Percentiles rank a stretch among this genome's conserved stretches.
phyloP scores from a whole-genome alignment of 2,113 vertebrate genomes.

The Amphiprion percula region DNA sequence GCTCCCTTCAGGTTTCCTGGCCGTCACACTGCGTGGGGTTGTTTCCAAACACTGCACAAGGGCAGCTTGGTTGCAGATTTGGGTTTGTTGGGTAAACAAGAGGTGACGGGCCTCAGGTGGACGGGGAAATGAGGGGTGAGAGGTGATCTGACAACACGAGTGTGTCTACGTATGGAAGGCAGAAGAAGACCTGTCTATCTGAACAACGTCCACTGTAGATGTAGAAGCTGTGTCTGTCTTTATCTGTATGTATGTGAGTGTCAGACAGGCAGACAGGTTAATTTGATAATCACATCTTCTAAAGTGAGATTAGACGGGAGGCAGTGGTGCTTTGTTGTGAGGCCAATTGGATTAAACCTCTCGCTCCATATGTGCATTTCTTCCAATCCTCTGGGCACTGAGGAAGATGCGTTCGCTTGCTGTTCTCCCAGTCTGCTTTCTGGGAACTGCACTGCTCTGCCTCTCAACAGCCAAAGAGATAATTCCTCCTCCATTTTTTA shows the following conservation, averaged over 20 bases:
- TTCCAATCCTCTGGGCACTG: slow-evolving; percentile 4
- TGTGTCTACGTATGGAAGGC: not conserved
- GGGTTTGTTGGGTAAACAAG: slow-evolving; percentile 14
- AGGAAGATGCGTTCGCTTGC: slow-evolving; percentile 3
- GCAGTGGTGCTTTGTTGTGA: slow-evolving; percentile 7
- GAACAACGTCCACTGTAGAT: no score
- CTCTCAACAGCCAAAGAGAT: no score
- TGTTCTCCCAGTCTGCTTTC: not conserved
- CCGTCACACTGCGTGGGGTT: not conserved
- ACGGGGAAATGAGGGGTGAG: slow-evolving; percentile 29
- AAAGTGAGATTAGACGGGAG: slow-evolving; percentile 43
- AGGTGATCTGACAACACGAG: not conserved
- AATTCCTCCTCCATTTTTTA: no score
- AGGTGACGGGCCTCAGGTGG: slow-evolving; percentile 48
- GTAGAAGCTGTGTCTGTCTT: not conserved
- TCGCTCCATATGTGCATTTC: slow-evolving; percentile 42
- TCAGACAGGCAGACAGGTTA: slow-evolving; percentile 14
- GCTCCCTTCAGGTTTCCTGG: no score
- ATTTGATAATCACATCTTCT: slow-evolving; percentile 49
- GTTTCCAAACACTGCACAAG: slow-evolving; percentile 42
- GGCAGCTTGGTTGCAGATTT: slow-evolving; percentile 23
- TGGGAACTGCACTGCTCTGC: not conserved
- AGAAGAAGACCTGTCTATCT: not conserved
- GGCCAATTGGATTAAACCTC: slow-evolving; percentile 54
- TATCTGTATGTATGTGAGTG: not conserved